phyloP scores from a whole-genome alignment of 1,140 invertebrate genomes.

The Drosophila serrata region DNA sequence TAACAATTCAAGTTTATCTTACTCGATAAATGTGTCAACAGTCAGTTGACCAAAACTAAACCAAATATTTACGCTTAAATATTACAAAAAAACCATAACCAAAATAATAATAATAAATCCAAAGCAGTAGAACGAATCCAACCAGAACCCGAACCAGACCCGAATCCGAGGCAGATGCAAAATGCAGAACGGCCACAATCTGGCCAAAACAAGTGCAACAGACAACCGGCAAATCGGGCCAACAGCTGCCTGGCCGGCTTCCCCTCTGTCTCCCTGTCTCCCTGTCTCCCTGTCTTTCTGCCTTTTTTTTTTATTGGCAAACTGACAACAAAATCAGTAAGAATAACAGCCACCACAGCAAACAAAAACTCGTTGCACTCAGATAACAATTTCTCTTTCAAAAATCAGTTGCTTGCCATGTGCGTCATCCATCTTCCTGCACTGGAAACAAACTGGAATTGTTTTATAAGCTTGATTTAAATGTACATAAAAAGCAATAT shows the following conservation, averaged over 20 bases:
- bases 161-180: constrained; percentile 25
- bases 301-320: constrained; percentile 30
- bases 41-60: not conserved
- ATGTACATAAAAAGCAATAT: not conserved
- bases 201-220: constrained; percentile 68
- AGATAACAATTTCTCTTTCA: constrained; percentile 28
- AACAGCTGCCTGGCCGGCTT: constrained; percentile 24
- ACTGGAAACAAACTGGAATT: constrained; percentile 10
- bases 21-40: constrained; percentile 3
- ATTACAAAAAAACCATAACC: constrained; percentile 44
- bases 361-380: constrained; percentile 57
- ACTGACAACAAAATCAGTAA: constrained; percentile 25
- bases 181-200: constrained; percentile 50
- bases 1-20: constrained; percentile 19
- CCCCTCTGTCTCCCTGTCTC: not conserved
- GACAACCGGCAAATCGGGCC: constrained; percentile 56
- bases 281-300: not conserved
- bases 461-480: not conserved
- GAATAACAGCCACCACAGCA: constrained; percentile 22
- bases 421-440: constrained; percentile 19
- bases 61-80: constrained; percentile 57
- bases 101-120: constrained; percentile 28
- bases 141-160: constrained; percentile 25
- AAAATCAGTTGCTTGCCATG: constrained; percentile 7
- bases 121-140: constrained; percentile 37